Evolutionary conservation across 2,113 vertebrate genomes (phyloP), one percentile per base, ranked within the genome.

Genomic region (Ptilonorhynchus violaceus): DNA sequence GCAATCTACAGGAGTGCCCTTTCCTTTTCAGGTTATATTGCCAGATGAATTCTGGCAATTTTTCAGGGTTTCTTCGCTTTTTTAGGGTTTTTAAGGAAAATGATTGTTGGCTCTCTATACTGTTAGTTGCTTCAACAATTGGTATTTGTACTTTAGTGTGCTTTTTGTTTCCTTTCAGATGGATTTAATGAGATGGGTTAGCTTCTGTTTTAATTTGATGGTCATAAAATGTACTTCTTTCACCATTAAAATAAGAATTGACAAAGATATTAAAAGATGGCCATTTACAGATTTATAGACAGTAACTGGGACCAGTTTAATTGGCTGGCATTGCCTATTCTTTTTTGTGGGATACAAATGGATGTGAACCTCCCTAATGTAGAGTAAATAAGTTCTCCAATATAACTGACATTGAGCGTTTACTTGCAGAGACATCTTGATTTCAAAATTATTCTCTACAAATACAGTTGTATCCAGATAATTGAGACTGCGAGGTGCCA

Each of bases 21-120:
- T 19, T 16, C 8, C 10, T 1, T 67, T 42, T 22, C 1, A 5
- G 24, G 10, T 42, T 67, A 4, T 42, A 17, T 25, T 8, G 0
- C 31, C 37, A 78, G 52, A 35, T n/a, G n/a, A n/a, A n/a, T n/a
- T n/a, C n/a, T n/a, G n/a, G n/a, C n/a, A 39, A 8, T 39, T 39
- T 39, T 39, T 39, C 37, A 39, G 37, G 37, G 37, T n/a, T n/a
- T n/a, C n/a, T n/a, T n/a, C n/a, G 41, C 24, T 75, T 79, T 53
- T 46, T 21, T 27, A 47, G 31, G 9, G 6, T 42, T 73, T 80
- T 82, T 35, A 76, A 85, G 53, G 42, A 33, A 42, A 76, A 23
- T 20, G 13, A 35, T 15, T 55, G 15, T 69, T 85, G 53, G 11
- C 46, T 82, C 5, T 82, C 44, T 21, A 0, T 15, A 31, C 41